Base-by-base conservation (phyloP, 2,888 invertebrate species). In the Troilus luridus region DNA sequence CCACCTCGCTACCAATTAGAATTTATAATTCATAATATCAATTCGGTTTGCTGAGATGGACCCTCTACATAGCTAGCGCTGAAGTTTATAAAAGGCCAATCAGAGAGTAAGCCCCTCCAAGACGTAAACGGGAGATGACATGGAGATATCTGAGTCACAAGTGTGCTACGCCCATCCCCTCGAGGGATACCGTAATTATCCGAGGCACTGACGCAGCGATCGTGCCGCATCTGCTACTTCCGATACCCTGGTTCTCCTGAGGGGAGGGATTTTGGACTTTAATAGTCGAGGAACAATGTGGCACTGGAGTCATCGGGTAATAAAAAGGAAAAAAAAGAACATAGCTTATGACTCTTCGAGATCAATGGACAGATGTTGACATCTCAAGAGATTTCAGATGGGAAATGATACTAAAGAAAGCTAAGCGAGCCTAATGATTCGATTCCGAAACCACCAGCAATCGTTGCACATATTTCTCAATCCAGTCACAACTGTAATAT, bases 141-240 rank as follows among this genome's bases (percentile, higher is more conserved):
- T 85, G 56, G 21, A 56, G 85, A 85, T 54, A 85, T 58, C 10
- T 77, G 85, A 85, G 56, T 85, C 85, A 85, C 85, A 85, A 85
- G 85, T 56, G 85, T 21, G 21, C 85, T 21, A 5, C 56, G 54
- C 85, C 56, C 85, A 56, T 14, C n/a, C 56, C 85, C 85, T 14
- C n/a, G 72, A 58, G 85, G 85, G 54, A 85, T 56, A 85, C 21
- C n/a, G 85, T 85, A 85, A 85, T 85, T 85, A 85, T 85, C 85
- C n/a, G 56, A 19, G 56, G 85, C 85, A 21, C 10, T 58, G 85
- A 85, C 85, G 85, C 85, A 85, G 56, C 85, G 85, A 54, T 58
- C 85, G 85, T 85, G 85, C 85, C 56, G 14, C 85, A 85, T 85
- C 85, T 85, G 85, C 56, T 85, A 5, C 85, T 41, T 67, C 67